Evolutionary conservation across 2,888 invertebrate species (phyloP).

Genomic region (Heliconius erato): DNA sequence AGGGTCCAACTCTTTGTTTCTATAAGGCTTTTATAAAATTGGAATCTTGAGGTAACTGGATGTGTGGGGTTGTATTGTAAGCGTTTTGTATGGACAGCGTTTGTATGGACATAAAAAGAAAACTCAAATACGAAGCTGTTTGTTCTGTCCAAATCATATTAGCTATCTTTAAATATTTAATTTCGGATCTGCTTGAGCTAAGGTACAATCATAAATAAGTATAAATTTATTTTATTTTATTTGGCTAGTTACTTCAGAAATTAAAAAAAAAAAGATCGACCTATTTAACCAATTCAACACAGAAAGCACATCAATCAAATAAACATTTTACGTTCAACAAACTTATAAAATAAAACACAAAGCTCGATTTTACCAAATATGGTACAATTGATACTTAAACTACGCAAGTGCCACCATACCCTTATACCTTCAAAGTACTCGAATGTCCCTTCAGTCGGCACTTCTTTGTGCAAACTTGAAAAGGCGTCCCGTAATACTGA

Average conservation of each 20-base stretch:
- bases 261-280: too few species aligned
- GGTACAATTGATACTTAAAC: conserved; percentile 48
- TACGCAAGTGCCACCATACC: conserved; percentile 55
- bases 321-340: background rate
- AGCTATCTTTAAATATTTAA: too few species aligned
- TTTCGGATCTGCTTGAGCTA: too few species aligned
- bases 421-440: conserved; percentile 59
- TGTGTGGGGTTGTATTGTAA: conserved; percentile 57
- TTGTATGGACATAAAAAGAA: too few species aligned
- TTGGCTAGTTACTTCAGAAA: too few species aligned
- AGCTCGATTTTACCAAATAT: conserved; percentile 24
- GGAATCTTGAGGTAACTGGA: conserved; percentile 71
- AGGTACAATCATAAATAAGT: too few species aligned
- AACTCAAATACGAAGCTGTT: too few species aligned
- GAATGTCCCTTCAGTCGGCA: conserved; percentile 65
- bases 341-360: conserved; percentile 9
- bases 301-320: conserved; percentile 8
- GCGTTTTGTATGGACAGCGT: conserved; percentile 40
- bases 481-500: conserved; percentile 70
- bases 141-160: background rate
- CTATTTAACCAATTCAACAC: too few species aligned
- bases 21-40: conserved; percentile 72
- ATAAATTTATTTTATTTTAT: too few species aligned
- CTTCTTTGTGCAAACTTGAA: conserved; percentile 69
- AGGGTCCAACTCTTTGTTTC: conserved; percentile 76